Evolutionary conservation across 2,113 vertebrate genomes (phyloP), one percentile per base, ranked within the genome.

Genomic region (Vidua chalybeata): DNA sequence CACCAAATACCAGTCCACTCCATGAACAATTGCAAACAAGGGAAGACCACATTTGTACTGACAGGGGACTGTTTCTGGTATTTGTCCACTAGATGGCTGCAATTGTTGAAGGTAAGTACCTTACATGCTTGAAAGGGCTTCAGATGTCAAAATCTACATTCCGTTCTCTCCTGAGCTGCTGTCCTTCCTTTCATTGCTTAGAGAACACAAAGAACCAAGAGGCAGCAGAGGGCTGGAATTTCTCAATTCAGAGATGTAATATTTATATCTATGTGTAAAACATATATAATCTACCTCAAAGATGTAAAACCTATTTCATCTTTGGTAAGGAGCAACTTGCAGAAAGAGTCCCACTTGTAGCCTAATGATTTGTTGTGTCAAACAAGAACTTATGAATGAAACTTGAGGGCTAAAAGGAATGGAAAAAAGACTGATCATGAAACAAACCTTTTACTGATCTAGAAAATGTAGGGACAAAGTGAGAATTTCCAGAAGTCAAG

Each of bases 11-110:
- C 45, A 43, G 43, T 23, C n/a, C 33, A 24, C 41, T 49, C 46
- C 71, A 19, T 41, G 61, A 84, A 84, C 27, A 90, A 11, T 7
- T 89, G 43, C 7, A 41, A 73, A 58, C 37, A 76, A 59, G 28
- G 35, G 86, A 48, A 64, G 71, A 46, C 30, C 31, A 43, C 14
- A 3, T 48, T 85, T 66, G 69, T 76, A 37, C 74, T 48, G 58
- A 73, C 66, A 80, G 51, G 76, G 74, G 62, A 45, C 46, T 72
- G 24, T 85, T 97, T 93, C 85, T 96, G 95, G 27, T 71, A 76
- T 83, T 82, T 94, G 85, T 91, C 87, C 92, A 94, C 84, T 96
- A 96, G 96, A 95, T 95, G 96, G 95, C 96, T 97, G 94, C 67
- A 97, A 93, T 39, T 96, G 89, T 95, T 96, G 96, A 95, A 95